Conservation (phyloP, 2,888 invertebrate species). For the Megastigmus dorsalis region DNA sequence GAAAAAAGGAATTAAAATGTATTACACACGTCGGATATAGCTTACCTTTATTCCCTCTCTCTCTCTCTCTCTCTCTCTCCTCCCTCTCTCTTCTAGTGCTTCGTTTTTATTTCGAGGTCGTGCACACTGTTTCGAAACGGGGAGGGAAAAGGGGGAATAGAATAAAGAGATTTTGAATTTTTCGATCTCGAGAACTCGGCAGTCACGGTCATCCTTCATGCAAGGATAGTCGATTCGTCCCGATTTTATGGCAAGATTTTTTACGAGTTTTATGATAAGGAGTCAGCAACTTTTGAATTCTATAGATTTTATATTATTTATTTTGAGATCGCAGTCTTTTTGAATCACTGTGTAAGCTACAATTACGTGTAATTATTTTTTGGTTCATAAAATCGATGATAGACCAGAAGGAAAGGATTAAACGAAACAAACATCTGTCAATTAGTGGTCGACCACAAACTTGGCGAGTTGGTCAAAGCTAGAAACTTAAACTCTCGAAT, state of each 20-base stretch:
- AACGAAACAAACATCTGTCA: too few relatives aligned
- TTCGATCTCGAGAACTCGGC: neutral
- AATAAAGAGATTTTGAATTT: constrained; percentile 20
- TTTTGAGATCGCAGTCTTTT: neutral
- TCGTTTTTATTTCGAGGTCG: neutral
- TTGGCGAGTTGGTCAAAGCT: neutral
- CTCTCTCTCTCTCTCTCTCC: too few relatives aligned
- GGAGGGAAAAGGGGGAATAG: neutral
- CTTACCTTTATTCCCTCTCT: neutral
- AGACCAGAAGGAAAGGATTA: neutral
- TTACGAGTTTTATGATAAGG: constrained; percentile 5
- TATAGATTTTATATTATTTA: neutral
- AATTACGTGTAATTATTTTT: too few relatives aligned
- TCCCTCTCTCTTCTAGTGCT: too few relatives aligned
- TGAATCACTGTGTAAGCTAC: neutral
- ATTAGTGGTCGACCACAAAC: too few relatives aligned
- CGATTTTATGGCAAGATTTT: constrained; percentile 10
- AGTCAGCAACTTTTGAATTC: neutral
- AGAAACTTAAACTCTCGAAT: neutral
- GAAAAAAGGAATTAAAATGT: constrained; percentile 22
- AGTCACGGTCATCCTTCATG: constrained; percentile 17
- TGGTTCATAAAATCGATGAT: too few relatives aligned
- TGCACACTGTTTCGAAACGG: neutral
- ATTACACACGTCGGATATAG: neutral
- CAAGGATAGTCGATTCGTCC: constrained; percentile 13